Base-by-base conservation (phyloP, 2,797 vertebrate genomes). In the Intellagama lesueurii region DNA sequence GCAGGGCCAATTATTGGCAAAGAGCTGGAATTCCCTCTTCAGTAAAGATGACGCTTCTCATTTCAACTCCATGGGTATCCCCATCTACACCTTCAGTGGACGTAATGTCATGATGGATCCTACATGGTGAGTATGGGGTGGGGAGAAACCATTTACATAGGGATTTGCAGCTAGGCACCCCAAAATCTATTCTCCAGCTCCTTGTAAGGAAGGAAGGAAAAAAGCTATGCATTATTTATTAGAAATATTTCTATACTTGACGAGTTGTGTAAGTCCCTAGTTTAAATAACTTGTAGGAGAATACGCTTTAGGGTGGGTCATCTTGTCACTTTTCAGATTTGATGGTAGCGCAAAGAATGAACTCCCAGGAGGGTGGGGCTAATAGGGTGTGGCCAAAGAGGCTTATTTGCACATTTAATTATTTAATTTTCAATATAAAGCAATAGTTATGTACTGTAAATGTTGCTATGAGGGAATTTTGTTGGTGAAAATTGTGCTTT, bases 41-140 rank as follows among this genome's bases (percentile, higher is more conserved):
- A 87, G 89, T 72, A 89, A 75, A 26, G 90, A 73, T 0, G 11
- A 91, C 3, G 80, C 83, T 0, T 0, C 78, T 35, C 35, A 75
- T n/a, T 81, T 81, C 79, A 90, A 85, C 14, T 1, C 26, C 24
- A 88, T 5, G 2, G 82, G 2, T n/a, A 40, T 16, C 1, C 94
- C 95, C 78, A 92, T 96, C 91, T 96, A 94, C 91, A 94, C 95
- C 7, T 96, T 97, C 92, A 95, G 91, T 0, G 95, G 95, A 60
- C 91, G 91, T 64, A 86, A 94, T 2, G 1, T 97, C 82, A 88
- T 95, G 66, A 78, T 16, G 0, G 91, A 95, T 30, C 32, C 92
- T 5, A 91, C 94, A 32, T 95, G 95, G 94, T 94, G 91, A 96
- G 95, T 49, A 69, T 52, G 28, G 80, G 35, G 40, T 81, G 86